Conservation (phyloP, 2,797 vertebrate genomes). For the Eupleurogrammus muticus region DNA sequence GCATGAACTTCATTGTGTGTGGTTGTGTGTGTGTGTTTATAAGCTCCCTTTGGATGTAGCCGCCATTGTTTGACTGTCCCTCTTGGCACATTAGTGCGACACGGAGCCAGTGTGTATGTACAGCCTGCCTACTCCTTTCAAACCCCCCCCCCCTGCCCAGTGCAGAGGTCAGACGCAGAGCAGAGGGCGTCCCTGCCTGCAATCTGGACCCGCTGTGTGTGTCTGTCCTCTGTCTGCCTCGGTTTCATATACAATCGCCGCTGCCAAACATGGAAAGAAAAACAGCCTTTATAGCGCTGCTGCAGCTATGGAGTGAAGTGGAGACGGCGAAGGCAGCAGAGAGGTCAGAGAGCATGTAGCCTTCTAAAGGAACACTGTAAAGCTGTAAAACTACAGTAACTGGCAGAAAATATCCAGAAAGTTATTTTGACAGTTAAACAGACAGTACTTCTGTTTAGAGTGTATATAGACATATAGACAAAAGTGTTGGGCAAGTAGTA, state of each 20-base stretch:
- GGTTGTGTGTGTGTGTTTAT: neutral
- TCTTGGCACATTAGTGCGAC: constrained; percentile 44
- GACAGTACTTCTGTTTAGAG: no score
- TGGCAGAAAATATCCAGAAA: no score
- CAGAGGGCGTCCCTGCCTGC: constrained; percentile 53
- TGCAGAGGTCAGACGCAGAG: constrained; percentile 56
- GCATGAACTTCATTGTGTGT: neutral
- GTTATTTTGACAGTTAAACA: no score
- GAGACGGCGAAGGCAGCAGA: no score
- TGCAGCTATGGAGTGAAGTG: neutral
- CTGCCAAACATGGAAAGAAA: constrained; percentile 4
- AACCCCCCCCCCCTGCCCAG: constrained; percentile 11
- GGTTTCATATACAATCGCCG: neutral
- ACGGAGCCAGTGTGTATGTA: constrained; percentile 8
- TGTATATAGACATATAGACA: no score
- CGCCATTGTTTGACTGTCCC: constrained; percentile 33
- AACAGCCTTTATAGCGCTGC: neutral
- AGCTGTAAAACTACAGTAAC: no score
- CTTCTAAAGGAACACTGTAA: no score
- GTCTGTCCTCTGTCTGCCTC: constrained; percentile 43
- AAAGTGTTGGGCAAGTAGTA: no score
- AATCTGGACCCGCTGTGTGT: constrained; percentile 68
- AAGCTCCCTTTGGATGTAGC: constrained; percentile 27
- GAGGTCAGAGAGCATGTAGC: no score
- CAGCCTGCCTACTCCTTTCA: neutral